Conservation (phyloP, 2,113 vertebrate genomes). For the Lamprotornis superbus region DNA sequence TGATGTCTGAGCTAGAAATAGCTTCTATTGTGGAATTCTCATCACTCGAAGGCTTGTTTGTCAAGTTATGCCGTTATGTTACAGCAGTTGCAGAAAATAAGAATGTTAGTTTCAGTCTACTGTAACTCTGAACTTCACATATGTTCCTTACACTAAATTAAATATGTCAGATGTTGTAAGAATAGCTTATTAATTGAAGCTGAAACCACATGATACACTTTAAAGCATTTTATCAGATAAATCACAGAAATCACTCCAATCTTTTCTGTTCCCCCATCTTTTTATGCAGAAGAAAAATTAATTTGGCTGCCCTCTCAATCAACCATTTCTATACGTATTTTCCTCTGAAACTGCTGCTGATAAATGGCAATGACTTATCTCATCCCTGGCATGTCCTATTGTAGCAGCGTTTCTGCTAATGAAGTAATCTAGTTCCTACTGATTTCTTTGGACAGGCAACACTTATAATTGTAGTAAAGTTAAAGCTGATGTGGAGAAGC, state of each 20-base stretch:
- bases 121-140: conserved; percentile 6
- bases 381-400: not conserved
- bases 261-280: not conserved
- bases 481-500: not conserved
- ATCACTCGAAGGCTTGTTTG: not conserved
- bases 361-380: not conserved
- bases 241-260: not conserved
- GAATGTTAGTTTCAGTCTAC: not conserved
- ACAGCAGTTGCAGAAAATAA: not conserved
- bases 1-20: not conserved
- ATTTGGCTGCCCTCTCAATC: not conserved
- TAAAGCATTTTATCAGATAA: not conserved
- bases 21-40: not conserved
- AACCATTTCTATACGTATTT: not conserved
- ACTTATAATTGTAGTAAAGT: not conserved
- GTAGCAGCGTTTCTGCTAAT: not conserved
- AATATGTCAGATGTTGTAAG: not conserved
- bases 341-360: not conserved
- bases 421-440: not conserved
- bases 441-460: not conserved
- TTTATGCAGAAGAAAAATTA: not conserved
- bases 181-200: not conserved
- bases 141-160: not conserved
- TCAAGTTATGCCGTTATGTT: not conserved
- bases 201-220: not conserved